Base-by-base conservation (phyloP, 2,888 invertebrate species). In the Cheilosia vernalis region DNA sequence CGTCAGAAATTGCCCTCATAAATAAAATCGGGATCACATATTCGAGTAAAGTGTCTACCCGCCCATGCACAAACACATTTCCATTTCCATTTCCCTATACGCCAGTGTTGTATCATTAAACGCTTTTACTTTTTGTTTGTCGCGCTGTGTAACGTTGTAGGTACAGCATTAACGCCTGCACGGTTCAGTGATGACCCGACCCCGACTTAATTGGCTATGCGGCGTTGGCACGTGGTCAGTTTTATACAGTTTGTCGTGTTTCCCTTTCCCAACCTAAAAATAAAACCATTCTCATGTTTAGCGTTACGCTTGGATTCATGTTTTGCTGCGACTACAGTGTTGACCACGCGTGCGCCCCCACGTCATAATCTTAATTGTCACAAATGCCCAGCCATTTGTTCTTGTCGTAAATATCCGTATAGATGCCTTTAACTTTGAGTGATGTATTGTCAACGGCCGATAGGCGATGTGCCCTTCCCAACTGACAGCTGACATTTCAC, bases 131-230 rank as follows among this genome's bases (percentile, higher is more conserved):
- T 81, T 81, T 6, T 47, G 17, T 69, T 56, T 63, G 44, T 47
- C 40, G 42, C 42, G 33, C 17, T 44, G 33, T 24, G 51, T 64
- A 63, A 56, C 63, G 56, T 53, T 64, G 27, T 47, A 77, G 44
- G 77, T 82, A 69, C 4, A 47, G 70, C 82, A 77, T 82, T 82
- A 77, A 82, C 82, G 79, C 79, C 83, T 83, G 61, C 44, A 73
- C 61, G 83, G 72, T 67, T 83, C 73, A 73, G 79, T 63, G 61
- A 64, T 55, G 49, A 67, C 63, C 55, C 42, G 66, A 78, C 67
- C 44, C 58, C 33, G 37, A 40, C 63, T 40, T 66, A 42, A 33
- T 79, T 69, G 67, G 55, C 61, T 37, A 24, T 21, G 42, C 61
- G 55, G 61, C 76, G 63, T 78, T 79, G 63, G 67, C 79, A 58